A percentile compares a stretch with the other conserved stretches of the same genome.
Conservation (phyloP, 2,888 invertebrate genomes). For the Agrochola circellaris region DNA sequence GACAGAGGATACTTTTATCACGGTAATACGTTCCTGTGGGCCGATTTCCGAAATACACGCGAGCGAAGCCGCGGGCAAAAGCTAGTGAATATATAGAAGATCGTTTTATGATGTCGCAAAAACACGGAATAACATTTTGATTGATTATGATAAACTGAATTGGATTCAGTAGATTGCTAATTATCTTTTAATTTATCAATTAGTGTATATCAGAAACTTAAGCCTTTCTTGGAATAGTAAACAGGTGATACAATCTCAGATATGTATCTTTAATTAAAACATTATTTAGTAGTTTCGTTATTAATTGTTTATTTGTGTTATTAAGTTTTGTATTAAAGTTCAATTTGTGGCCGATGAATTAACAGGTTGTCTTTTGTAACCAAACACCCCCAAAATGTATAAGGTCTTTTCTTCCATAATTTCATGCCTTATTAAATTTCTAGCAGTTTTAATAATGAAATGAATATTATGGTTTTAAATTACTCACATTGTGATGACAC, state of each 20-base stretch:
- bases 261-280: conserved; percentile 8
- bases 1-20: no score
- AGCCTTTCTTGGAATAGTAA: conserved; percentile 40
- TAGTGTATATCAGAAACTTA: conserved; percentile 25
- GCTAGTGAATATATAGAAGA: not conserved
- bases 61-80: no score
- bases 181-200: conserved; percentile 47
- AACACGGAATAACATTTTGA: conserved; percentile 22
- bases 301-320: conserved; percentile 7
- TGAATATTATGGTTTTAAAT: conserved; percentile 8
- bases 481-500: conserved; percentile 1
- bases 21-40: no score
- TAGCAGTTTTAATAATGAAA: not conserved
- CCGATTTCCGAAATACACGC: no score
- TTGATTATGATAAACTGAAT: conserved; percentile 31
- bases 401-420: not conserved
- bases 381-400: not conserved
- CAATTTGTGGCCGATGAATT: conserved; percentile 2
- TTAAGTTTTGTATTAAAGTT: conserved; percentile 4
- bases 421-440: conserved; percentile 11
- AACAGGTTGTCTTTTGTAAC: not conserved
- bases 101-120: conserved; percentile 15
- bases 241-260: conserved; percentile 39
- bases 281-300: conserved; percentile 12
- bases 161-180: conserved; percentile 43